Evolutionary conservation across 2,888 invertebrate species (phyloP), one percentile per base, ranked within the genome.

Genomic region (Anthrax anthrax): DNA sequence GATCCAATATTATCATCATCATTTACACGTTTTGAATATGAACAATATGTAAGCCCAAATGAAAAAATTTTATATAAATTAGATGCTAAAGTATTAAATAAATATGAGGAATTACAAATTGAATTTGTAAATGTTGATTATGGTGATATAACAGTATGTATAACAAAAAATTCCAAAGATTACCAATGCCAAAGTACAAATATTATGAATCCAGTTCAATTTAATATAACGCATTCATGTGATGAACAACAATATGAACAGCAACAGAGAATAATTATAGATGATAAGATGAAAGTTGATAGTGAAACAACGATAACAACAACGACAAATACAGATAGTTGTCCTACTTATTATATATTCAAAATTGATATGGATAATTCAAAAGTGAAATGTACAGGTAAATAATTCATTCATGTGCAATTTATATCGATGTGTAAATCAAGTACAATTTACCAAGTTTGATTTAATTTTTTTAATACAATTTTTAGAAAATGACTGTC

Each of bases 401-500:
- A 56, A 48, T 36, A 29, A 29, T 10, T 29, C 12, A 12, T 12
- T 9, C 10, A 29, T 29, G 29, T 29, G 12, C 29, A 29, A 10
- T 4, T 23, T 8, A 23, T 4, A 23, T 6, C 23, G 8, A 23
- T 6, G 23, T 8, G 4, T 8, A 23, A 23, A 23, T 23, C 23
- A 29, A 27, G 16, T 23, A 23, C 34, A 34, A 34, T 34, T 34
- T 34, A 4, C 2, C 13, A 3, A 34, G 13, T 14, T 34, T 34
- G 2, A 34, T 42, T 19, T 27, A 16, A 23, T 39, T 39, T 18
- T n/a, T 38, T 41, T 46, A 40, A 44, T 27, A 19, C 37, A 18
- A 49, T 52, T 50, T n/a, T 50, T 70, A 81, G 82, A 81, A 66
- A 71, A 72, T 41, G 77, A 78, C 48, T 83, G 82, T 57, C 72